Evolutionary conservation across 1,140 invertebrate genomes (phyloP), one percentile per base, ranked within the genome.

Genomic region (Pogonus chalceus): DNA sequence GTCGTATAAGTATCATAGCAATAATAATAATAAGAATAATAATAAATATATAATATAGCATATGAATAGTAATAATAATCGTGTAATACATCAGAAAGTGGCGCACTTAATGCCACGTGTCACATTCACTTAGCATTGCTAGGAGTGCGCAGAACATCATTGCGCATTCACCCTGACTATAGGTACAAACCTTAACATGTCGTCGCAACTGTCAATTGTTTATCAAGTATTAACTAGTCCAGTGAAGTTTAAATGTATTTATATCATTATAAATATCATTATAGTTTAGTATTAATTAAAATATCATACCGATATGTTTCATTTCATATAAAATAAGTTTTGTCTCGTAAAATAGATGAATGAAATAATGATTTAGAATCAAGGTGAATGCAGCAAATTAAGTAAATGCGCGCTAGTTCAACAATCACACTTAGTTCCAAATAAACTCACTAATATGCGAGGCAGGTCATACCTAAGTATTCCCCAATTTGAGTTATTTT

Each of bases 341-440:
- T n/a, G n/a, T n/a, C n/a, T n/a, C n/a, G n/a, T n/a, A n/a, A n/a
- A n/a, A n/a, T n/a, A n/a, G n/a, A n/a, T n/a, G n/a, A n/a, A n/a
- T n/a, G n/a, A n/a, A n/a, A n/a, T n/a, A n/a, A n/a, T n/a, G n/a
- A n/a, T n/a, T n/a, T n/a, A n/a, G n/a, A n/a, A n/a, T n/a, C n/a
- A 18, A 23, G 18, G 46, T 43, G 46, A 20, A 20, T 48, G 43
- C 48, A 23, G 51, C 20, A 59, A 55, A 59, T 57, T 57, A 62
- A 60, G 58, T 58, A 62, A 62, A 49, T 56, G 63, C 66, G 64
- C 66, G 61, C 73, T 65, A 62, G 62, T 60, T 70, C 69, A 79
- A 80, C 76, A 79, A 79, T 80, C 78, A 80, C 78, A 80, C 78
- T 77, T 79, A 79, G 75, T 80, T 78, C 78, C 78, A 80, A 80